Evolutionary conservation across 2,797 vertebrate species (phyloP).

Genomic region (Emys orbicularis): DNA sequence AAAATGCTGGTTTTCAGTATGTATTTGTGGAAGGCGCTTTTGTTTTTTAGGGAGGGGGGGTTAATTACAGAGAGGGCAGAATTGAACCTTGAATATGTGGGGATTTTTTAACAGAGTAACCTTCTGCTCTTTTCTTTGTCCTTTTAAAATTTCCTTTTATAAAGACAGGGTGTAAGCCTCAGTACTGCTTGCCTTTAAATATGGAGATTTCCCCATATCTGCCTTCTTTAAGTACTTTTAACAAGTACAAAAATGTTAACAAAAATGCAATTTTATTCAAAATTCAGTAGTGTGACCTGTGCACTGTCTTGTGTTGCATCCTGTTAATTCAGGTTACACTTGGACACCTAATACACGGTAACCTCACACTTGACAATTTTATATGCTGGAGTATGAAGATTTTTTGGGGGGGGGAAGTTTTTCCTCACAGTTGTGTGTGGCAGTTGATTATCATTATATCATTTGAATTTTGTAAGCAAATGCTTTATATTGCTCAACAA

Average conservation of each 20-base stretch:
- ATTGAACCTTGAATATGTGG: neutral
- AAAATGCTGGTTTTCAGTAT: neutral
- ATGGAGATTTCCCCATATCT: neutral
- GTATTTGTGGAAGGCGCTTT: neutral
- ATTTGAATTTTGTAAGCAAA: slow-evolving; percentile 1
- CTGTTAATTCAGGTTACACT: neutral
- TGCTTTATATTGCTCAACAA: neutral
- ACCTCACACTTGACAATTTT: neutral
- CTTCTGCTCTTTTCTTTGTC: neutral
- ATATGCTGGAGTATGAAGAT: neutral
- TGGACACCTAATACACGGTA: neutral
- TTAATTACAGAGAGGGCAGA: neutral
- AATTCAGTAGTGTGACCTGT: neutral
- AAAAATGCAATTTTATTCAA: neutral
- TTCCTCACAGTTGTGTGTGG: neutral
- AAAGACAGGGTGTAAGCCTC: neutral
- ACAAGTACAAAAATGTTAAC: neutral
- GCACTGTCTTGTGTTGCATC: neutral
- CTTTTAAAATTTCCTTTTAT: neutral
- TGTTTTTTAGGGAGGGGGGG: neutral
- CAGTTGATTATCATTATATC: neutral
- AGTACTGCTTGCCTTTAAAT: neutral
- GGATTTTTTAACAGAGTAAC: neutral
- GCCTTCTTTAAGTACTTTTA: neutral
- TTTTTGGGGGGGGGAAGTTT: neutral